A percentile compares a stretch with the other conserved stretches of the same genome.
These are phyloP conservation scores for Sinocyclocheilus anshuiensis DNA, from an alignment of 2,113 vertebrate species.

Conservation along the genomic window DNA sequence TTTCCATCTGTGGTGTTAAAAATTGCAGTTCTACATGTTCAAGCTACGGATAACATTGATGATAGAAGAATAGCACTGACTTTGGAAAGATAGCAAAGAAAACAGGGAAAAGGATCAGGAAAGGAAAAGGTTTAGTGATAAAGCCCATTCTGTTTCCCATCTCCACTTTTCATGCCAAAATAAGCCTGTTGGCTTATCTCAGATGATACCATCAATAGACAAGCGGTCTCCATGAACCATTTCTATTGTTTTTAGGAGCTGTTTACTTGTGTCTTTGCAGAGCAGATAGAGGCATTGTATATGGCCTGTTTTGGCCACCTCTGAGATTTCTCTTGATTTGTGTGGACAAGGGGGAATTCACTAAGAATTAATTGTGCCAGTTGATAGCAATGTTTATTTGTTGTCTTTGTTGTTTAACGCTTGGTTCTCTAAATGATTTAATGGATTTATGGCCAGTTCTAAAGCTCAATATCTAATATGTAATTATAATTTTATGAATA, in stretches of 20 bases:
- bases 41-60: not conserved
- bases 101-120: not conserved
- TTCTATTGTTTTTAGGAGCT: conserved; percentile 4
- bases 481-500: not conserved
- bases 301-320: not conserved
- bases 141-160: conserved; percentile 15
- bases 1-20: not conserved
- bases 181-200: conserved; percentile 10
- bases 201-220: conserved; percentile 26
- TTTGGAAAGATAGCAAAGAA: conserved; percentile 4
- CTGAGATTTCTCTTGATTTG: conserved; percentile 3
- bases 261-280: not conserved
- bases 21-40: not conserved
- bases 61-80: not conserved
- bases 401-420: not conserved
- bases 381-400: not conserved
- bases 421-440: not conserved
- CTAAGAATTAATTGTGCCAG: not conserved
- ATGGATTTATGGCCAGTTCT: not conserved
- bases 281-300: not conserved
- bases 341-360: not conserved
- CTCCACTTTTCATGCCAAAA: conserved; percentile 1
- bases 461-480: not conserved
- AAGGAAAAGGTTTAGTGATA: conserved; percentile 14
- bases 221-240: conserved; percentile 15